Conservation (phyloP, 2,113 vertebrate species). For the Tringa solitaria region DNA sequence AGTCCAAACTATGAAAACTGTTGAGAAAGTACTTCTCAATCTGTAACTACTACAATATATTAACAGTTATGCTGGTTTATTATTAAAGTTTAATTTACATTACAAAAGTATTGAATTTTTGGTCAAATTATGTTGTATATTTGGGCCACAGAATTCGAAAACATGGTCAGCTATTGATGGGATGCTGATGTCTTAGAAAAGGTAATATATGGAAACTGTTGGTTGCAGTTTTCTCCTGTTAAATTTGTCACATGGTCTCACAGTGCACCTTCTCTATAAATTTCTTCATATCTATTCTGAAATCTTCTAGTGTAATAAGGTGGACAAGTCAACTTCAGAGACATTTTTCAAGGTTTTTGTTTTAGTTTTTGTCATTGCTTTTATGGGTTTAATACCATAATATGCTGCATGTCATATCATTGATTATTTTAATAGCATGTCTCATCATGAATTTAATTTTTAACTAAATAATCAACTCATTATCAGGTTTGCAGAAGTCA, state of each 20-base stretch:
- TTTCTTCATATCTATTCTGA: slow-evolving; percentile 40
- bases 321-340: slow-evolving; percentile 46
- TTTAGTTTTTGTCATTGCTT: not conserved
- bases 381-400: slow-evolving; percentile 3
- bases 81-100: slow-evolving; percentile 48
- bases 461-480: slow-evolving; percentile 48
- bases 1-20: not conserved
- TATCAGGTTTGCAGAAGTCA: slow-evolving; percentile 27
- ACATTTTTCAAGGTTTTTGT: slow-evolving; percentile 22
- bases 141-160: slow-evolving; percentile 64
- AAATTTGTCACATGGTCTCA: slow-evolving; percentile 60
- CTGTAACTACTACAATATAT: not conserved
- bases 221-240: slow-evolving; percentile 59
- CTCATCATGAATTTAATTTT: not conserved
- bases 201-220: slow-evolving; percentile 52
- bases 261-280: slow-evolving; percentile 55
- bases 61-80: slow-evolving; percentile 33
- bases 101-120: slow-evolving; percentile 40
- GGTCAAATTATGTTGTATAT: slow-evolving; percentile 61
- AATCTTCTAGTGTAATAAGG: slow-evolving; percentile 36
- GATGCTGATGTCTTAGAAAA: slow-evolving; percentile 69
- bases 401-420: slow-evolving; percentile 46
- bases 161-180: slow-evolving; percentile 63
- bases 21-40: slow-evolving; percentile 17
- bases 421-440: slow-evolving; percentile 55